Evolutionary conservation across 2,888 invertebrate species (phyloP).

Genomic region (Heliconius aoede): DNA sequence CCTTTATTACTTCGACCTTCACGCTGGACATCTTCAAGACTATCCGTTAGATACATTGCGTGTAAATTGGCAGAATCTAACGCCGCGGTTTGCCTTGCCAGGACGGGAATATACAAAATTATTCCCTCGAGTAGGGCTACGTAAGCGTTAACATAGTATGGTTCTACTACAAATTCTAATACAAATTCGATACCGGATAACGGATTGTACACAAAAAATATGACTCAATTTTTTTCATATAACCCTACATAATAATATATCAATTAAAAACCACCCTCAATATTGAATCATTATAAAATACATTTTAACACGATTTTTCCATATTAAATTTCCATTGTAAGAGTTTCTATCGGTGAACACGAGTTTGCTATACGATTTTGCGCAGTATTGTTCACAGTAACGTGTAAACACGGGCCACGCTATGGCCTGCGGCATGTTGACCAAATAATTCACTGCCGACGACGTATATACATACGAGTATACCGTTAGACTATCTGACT

Average conservation of each 20-base stretch:
- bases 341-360: constrained; percentile 16
- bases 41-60: no score
- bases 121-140: no score
- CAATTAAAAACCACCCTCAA: not conserved
- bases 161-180: no score
- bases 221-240: no score
- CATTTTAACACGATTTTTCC: constrained; percentile 5
- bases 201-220: no score
- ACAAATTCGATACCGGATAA: no score
- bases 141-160: no score
- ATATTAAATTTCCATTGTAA: constrained; percentile 17
- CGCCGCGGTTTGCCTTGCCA: not conserved
- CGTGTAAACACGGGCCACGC: constrained; percentile 11
- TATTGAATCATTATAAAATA: not conserved
- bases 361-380: constrained; percentile 2
- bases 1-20: not conserved
- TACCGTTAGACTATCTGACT: constrained; percentile 8
- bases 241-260: not conserved
- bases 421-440: constrained; percentile 20
- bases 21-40: not conserved
- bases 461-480: not conserved
- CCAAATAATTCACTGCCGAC: constrained; percentile 22
- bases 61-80: not conserved
- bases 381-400: constrained; percentile 16
- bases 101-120: no score